These are phyloP conservation scores for Petrocephalus sullivani DNA, from an alignment of 2,797 vertebrate species.

Conservation along the genomic window DNA sequence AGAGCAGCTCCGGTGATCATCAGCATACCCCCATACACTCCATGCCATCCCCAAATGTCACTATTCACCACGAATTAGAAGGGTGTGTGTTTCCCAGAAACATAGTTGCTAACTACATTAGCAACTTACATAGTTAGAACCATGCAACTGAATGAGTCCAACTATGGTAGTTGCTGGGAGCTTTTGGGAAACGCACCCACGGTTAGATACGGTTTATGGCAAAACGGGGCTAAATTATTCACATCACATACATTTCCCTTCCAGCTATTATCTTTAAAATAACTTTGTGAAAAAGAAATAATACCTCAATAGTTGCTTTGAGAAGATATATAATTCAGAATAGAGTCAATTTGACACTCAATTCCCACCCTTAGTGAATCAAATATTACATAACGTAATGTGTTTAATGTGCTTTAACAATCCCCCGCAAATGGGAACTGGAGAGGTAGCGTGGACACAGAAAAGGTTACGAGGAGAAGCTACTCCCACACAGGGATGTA, in stretches of 20 bases:
- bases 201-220: neutral
- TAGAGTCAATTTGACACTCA: neutral
- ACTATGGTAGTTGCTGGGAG: too few relatives aligned
- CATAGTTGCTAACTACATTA: too few relatives aligned
- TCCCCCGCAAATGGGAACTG: slow-evolving; percentile 36
- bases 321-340: neutral
- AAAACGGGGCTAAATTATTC: neutral
- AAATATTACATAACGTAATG: slow-evolving; percentile 39
- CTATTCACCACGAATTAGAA: neutral
- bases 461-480: slow-evolving; percentile 18
- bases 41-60: neutral
- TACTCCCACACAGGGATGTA: slow-evolving; percentile 33
- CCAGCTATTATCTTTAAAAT: neutral
- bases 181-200: too few relatives aligned
- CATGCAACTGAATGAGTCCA: too few relatives aligned
- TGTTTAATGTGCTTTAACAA: slow-evolving; percentile 34
- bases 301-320: neutral
- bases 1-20: neutral
- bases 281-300: neutral
- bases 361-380: neutral
- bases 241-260: neutral
- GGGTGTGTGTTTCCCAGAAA: neutral
- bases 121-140: too few relatives aligned
- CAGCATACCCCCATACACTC: neutral
- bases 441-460: slow-evolving; percentile 34